Conservation (phyloP, 2,797 vertebrate species). For the Enteromius mattozi region DNA sequence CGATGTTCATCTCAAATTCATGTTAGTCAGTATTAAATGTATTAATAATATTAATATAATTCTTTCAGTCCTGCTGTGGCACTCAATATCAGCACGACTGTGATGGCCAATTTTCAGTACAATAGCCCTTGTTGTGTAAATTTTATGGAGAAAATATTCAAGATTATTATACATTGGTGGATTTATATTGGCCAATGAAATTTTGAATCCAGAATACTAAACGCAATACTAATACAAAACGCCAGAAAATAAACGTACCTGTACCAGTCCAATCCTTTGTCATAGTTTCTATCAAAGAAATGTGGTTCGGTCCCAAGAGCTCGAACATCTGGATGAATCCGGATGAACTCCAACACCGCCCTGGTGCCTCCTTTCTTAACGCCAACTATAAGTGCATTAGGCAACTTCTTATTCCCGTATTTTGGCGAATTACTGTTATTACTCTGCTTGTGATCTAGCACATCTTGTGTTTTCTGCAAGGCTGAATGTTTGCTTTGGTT, state of each 20-base stretch:
- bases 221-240: not conserved
- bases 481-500: slow-evolving; percentile 66
- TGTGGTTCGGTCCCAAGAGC: slow-evolving; percentile 93
- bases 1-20: not conserved
- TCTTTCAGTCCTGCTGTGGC: not conserved
- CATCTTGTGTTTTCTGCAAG: slow-evolving; percentile 56
- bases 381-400: slow-evolving; percentile 90
- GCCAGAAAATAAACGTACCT: slow-evolving; percentile 79
- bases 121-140: not conserved
- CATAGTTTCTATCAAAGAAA: slow-evolving; percentile 96
- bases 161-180: not conserved
- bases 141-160: not conserved
- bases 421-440: slow-evolving; percentile 78
- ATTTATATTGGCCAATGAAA: not conserved
- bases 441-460: slow-evolving; percentile 61
- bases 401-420: slow-evolving; percentile 87
- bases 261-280: slow-evolving; percentile 94
- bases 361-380: slow-evolving; percentile 96
- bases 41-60: not conserved
- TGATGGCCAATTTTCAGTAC: not conserved
- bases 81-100: not conserved
- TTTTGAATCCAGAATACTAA: not conserved
- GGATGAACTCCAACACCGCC: slow-evolving; percentile 94
- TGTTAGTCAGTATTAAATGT: not conserved
- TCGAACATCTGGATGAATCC: slow-evolving; percentile 94